A percentile compares a stretch with the other conserved stretches of the same genome.
phyloP scores from a whole-genome alignment of 1,140 invertebrate species.

The Camponotus pennsylvanicus region DNA sequence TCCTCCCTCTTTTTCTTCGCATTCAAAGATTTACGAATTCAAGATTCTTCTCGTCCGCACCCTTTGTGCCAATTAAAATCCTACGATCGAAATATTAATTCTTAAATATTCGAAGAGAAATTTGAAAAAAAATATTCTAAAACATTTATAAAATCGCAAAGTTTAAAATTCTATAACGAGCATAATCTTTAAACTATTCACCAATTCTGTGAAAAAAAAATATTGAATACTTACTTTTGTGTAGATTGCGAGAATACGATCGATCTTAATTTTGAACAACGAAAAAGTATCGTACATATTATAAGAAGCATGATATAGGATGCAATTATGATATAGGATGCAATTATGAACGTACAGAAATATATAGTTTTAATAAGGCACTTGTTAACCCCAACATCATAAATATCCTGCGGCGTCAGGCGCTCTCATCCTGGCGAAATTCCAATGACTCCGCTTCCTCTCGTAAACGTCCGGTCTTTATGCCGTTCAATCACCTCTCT shows the following conservation, averaged over 20 bases:
- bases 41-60: not conserved
- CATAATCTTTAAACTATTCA: not conserved
- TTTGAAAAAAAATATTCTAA: not conserved
- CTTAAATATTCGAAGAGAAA: not conserved
- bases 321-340: not conserved
- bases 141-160: not conserved
- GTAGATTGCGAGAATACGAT: not conserved
- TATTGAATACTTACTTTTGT: not conserved
- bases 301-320: not conserved
- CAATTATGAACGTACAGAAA: conserved; percentile 18
- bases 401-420: conserved; percentile 51
- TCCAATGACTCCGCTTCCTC: conserved; percentile 65
- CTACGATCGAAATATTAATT: not conserved
- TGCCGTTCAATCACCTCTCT: conserved; percentile 66
- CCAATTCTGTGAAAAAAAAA: not conserved
- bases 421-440: conserved; percentile 58
- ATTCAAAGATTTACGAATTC: not conserved
- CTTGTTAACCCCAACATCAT: conserved; percentile 51
- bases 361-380: conserved; percentile 18
- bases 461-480: conserved; percentile 57
- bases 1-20: not conserved
- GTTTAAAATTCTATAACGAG: not conserved
- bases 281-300: not conserved
- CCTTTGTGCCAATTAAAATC: conserved; percentile 22
- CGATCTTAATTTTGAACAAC: not conserved